A percentile compares a stretch with the other conserved stretches of the same genome.
phyloP scores from a whole-genome alignment of 2,888 invertebrate species.

The Lacanobia wlatinum region DNA sequence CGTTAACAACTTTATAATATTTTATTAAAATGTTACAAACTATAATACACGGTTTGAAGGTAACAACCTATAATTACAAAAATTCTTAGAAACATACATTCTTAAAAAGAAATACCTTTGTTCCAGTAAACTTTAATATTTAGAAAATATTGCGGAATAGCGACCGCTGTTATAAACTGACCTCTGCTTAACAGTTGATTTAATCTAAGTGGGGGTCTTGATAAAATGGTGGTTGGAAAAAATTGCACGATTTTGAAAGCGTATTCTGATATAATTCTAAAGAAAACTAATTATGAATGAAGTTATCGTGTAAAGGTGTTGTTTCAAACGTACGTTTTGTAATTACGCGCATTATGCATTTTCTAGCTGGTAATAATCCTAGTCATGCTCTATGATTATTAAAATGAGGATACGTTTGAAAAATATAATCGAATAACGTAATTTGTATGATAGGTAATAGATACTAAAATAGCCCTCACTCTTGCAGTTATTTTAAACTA shows the following conservation, averaged over 20 bases:
- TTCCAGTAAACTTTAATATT: constrained; percentile 26
- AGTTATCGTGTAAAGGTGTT: constrained; percentile 57
- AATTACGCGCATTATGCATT: constrained; percentile 48
- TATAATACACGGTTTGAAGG: constrained; percentile 3
- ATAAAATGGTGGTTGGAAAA: neutral
- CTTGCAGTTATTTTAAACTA: neutral
- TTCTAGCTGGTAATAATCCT: constrained; percentile 28
- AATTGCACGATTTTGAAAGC: constrained; percentile 40
- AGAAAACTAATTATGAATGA: constrained; percentile 58
- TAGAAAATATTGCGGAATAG: constrained; percentile 32
- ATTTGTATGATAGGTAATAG: constrained; percentile 26
- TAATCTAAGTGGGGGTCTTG: neutral
- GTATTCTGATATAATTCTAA: constrained; percentile 45
- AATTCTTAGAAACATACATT: constrained; percentile 9
- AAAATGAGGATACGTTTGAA: constrained; percentile 30
- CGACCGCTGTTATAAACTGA: constrained; percentile 12
- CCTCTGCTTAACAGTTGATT: neutral
- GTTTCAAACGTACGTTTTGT: constrained; percentile 32
- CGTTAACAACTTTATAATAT: constrained; percentile 31
- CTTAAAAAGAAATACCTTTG: constrained; percentile 2
- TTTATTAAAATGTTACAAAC: constrained; percentile 31
- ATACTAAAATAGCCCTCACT: constrained; percentile 3
- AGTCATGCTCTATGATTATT: constrained; percentile 38
- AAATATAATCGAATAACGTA: constrained; percentile 14
- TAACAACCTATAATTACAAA: constrained; percentile 35